Evolutionary conservation across 2,113 vertebrate species (phyloP).

Genomic region (Morone saxatilis): DNA sequence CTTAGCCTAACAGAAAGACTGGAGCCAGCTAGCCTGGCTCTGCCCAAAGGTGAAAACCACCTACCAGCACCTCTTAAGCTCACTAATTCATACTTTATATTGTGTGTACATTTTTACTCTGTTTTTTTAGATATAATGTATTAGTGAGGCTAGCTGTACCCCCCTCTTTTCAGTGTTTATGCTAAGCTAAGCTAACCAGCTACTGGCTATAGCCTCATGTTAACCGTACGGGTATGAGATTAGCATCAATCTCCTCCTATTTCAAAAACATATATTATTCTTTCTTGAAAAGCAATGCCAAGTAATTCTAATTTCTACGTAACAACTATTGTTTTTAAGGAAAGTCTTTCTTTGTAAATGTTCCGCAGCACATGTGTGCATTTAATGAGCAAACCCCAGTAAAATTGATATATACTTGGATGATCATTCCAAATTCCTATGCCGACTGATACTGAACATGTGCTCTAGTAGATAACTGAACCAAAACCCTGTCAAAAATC

Average conservation of each 20-base stretch:
- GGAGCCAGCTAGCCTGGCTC: not conserved
- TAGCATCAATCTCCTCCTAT: not conserved
- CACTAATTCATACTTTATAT: no score
- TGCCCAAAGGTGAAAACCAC: not conserved
- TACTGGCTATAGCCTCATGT: not conserved
- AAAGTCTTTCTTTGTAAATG: not conserved
- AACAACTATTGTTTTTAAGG: not conserved
- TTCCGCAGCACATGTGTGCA: not conserved
- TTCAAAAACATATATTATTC: constrained; percentile 1
- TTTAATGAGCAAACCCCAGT: not conserved
- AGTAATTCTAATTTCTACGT: not conserved
- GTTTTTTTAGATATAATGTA: not conserved
- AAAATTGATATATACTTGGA: not conserved
- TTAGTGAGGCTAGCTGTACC: not conserved
- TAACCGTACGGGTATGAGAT: not conserved
- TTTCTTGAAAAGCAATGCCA: not conserved
- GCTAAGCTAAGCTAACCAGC: not conserved
- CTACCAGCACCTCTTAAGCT: not conserved
- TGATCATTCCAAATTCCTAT: constrained; percentile 25
- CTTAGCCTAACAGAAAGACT: not conserved
- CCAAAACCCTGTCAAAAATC: constrained; percentile 41
- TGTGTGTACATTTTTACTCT: not conserved
- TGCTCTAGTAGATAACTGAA: constrained; percentile 45
- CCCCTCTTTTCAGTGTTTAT: not conserved
- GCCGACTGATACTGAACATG: constrained; percentile 33